phyloP scores from a whole-genome alignment of 2,797 vertebrate species.

The Potorous gilbertii region DNA sequence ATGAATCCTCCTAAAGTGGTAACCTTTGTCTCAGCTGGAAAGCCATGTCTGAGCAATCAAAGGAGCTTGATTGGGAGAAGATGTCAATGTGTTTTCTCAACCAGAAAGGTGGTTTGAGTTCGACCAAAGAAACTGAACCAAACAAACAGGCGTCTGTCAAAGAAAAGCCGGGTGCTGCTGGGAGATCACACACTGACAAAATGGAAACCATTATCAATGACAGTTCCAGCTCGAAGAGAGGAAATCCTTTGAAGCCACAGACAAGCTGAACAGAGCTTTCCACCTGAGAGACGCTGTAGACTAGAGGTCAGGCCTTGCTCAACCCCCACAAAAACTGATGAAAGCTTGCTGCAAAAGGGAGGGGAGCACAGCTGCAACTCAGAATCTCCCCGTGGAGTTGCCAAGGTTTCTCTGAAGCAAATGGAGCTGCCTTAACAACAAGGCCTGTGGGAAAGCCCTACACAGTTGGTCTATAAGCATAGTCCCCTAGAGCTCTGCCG shows the following conservation, averaged over 20 bases:
- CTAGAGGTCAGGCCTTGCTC: conserved; percentile 61
- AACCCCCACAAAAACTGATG: conserved; percentile 64
- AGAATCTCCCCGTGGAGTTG: conserved; percentile 21
- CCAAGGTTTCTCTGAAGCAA: conserved; percentile 68
- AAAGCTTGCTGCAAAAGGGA: conserved; percentile 68
- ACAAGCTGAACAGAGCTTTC: conserved; percentile 76
- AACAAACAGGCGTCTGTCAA: conserved; percentile 56
- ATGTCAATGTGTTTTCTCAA: conserved; percentile 74
- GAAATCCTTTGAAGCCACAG: conserved; percentile 71
- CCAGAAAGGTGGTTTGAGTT: conserved; percentile 72
- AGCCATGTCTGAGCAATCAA: conserved; percentile 69
- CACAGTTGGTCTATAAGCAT: conserved; percentile 52
- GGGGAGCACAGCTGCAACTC: conserved; percentile 68
- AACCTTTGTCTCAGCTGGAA: conserved; percentile 68
- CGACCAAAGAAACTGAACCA: conserved; percentile 60
- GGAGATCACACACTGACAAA: conserved; percentile 62
- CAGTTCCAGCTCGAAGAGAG: conserved; percentile 58
- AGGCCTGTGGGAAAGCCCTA: conserved; percentile 74
- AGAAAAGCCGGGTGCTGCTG: conserved; percentile 59
- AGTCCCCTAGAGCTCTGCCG: conserved; percentile 59
- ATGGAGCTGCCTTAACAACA: conserved; percentile 53
- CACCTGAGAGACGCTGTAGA: conserved; percentile 75
- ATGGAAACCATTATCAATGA: conserved; percentile 75
- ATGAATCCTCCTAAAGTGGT: background rate
- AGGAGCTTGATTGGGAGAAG: conserved; percentile 60